Evolutionary conservation across 64 coral and sea anemone species (phyloP).

Genomic region (Pocillopora verrucosa): DNA sequence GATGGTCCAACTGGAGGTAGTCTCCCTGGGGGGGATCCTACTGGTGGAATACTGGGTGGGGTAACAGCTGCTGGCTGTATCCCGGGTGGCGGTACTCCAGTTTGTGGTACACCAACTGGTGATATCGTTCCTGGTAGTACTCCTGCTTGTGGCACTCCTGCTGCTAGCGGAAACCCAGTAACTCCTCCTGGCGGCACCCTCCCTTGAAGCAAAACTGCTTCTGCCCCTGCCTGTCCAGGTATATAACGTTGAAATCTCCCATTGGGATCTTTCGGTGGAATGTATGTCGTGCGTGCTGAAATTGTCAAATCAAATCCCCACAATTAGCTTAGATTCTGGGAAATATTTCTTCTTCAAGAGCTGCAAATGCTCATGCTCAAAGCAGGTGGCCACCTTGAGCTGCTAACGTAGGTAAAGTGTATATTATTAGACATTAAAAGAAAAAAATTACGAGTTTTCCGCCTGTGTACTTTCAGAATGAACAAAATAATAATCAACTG

Average conservation of each 20-base stretch:
- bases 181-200: neutral
- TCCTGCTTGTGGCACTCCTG: neutral
- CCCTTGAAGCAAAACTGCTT: too few relatives aligned
- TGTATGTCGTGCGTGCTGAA: slow-evolving; percentile 52
- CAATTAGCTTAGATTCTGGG: too few relatives aligned
- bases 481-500: too few relatives aligned
- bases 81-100: neutral
- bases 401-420: too few relatives aligned
- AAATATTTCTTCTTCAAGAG: too few relatives aligned
- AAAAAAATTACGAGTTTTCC: too few relatives aligned
- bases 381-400: too few relatives aligned
- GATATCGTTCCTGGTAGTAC: neutral
- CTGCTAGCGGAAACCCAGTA: neutral
- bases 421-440: too few relatives aligned
- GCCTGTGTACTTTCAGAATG: too few relatives aligned
- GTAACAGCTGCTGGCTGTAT: neutral
- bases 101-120: neutral
- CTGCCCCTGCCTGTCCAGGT: neutral
- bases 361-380: too few relatives aligned
- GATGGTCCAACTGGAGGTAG: neutral
- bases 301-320: neutral
- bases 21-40: neutral
- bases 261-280: slow-evolving; percentile 38
- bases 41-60: too few relatives aligned
- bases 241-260: neutral